Conservation (phyloP, 2,797 vertebrate species). For the Cyprinella venusta region DNA sequence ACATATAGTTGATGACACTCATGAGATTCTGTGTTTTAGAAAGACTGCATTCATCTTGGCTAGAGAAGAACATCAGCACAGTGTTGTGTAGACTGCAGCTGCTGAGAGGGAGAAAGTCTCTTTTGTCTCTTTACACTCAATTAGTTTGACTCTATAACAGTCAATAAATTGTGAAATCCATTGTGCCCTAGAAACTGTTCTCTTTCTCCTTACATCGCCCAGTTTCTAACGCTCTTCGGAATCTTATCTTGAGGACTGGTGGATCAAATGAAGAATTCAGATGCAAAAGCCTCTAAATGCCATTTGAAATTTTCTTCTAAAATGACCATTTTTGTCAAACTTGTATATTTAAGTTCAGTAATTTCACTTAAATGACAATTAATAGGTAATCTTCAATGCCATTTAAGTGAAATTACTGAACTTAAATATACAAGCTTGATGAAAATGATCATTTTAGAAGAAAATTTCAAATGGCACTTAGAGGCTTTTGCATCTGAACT, state of each 20-base stretch:
- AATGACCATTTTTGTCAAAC: no score
- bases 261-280: no score
- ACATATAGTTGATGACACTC: background rate
- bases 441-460: no score
- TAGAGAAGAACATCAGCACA: slow-evolving; percentile 20
- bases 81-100: slow-evolving; percentile 54
- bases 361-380: no score
- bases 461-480: no score
- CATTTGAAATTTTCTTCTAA: no score
- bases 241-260: slow-evolving; percentile 23
- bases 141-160: slow-evolving; percentile 32
- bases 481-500: no score
- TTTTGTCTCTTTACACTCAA: slow-evolving; percentile 51
- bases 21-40: slow-evolving; percentile 12
- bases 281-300: no score
- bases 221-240: background rate
- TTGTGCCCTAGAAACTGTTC: slow-evolving; percentile 12
- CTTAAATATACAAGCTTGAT: no score
- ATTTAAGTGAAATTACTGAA: no score
- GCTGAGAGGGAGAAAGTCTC: slow-evolving; percentile 49
- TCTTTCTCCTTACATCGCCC: background rate
- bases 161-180: slow-evolving; percentile 42
- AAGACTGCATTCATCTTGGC: slow-evolving; percentile 11
- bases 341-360: no score
- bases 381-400: no score